Base-by-base conservation (phyloP, 2,797 vertebrate genomes). In the Eutrigla gurnardus region DNA sequence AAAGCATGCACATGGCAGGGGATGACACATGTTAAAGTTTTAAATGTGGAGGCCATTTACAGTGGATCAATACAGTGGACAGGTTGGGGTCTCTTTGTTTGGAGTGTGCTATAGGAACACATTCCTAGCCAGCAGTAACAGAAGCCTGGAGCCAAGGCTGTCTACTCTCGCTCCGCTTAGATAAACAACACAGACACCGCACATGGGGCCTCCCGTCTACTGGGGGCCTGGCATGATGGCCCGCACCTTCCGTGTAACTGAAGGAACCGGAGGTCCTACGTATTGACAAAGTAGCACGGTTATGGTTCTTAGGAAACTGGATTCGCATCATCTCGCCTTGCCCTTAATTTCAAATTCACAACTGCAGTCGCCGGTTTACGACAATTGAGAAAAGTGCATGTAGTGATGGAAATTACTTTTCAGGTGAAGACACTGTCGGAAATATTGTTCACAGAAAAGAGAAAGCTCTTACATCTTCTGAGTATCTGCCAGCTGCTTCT, bases 121-220 rank as follows among this genome's bases (percentile, higher is more conserved):
- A 95, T 96, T 96, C 96, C 94, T 93, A 87, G 93, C 94, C 91
- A 90, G 93, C 94, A 93, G 95, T 96, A 96, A 96, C 94, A 96
- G 94, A 94, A 96, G 94, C 88, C 96, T 96, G 96, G 96, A 97
- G 96, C 95, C 96, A 93, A 91, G 83, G 90, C 92, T 93, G 95
- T 96, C 95, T 95, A 94, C 93, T 94, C 85, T 88, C 92, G 91
- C 88, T 86, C 84, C 68, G 85, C 95, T 95, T 96, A 94, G 94
- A 96, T 97, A 97, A 97, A 97, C 96, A 97, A 88, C 82, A 60
- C 80, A 91, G 90, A 91, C 91, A 90, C 84, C 64, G 73, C 95
- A 88, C 81, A 92, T 90, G 93, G 93, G 94, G 94, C 94, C 94
- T 94, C 94, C 90, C 91, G 89, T 94, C 95, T 94, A 89, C 95